Conservation (phyloP, 2,113 vertebrate genomes). For the Odocoileus hemionus region DNA sequence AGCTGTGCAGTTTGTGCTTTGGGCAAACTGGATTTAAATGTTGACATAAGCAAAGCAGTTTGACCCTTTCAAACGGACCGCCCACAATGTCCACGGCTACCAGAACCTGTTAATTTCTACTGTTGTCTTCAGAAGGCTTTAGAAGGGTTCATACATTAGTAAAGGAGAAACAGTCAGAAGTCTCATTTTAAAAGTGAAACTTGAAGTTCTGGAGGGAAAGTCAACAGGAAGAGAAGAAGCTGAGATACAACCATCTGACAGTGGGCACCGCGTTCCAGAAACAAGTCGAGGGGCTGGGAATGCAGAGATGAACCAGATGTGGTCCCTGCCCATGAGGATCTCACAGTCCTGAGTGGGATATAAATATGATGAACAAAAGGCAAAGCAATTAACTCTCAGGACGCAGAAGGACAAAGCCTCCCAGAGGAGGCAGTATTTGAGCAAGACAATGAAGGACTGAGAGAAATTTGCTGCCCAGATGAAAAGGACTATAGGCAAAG, state of each 20-base stretch:
- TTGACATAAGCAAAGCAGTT: background rate
- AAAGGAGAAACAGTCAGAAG: background rate
- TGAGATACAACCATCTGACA: background rate
- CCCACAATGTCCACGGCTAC: background rate
- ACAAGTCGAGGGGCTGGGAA: background rate
- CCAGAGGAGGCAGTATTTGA: background rate
- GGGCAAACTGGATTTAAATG: background rate
- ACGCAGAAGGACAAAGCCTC: background rate
- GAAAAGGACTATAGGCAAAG: background rate
- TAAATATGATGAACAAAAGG: background rate
- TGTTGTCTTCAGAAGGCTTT: background rate
- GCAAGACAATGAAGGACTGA: background rate
- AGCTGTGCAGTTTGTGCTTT: background rate
- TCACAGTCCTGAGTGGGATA: background rate
- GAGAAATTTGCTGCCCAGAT: background rate
- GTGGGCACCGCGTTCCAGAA: background rate
- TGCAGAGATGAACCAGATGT: background rate
- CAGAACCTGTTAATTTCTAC: background rate
- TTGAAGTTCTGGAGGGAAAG: background rate
- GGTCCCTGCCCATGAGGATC: background rate
- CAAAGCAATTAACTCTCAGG: background rate
- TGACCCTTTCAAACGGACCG: background rate
- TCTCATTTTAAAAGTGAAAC: background rate
- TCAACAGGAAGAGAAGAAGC: background rate
- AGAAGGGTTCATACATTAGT: background rate